Evolutionary conservation across 2,888 invertebrate genomes (phyloP), one percentile per base, ranked within the genome.

Genomic region (Hyposoter didymator): DNA sequence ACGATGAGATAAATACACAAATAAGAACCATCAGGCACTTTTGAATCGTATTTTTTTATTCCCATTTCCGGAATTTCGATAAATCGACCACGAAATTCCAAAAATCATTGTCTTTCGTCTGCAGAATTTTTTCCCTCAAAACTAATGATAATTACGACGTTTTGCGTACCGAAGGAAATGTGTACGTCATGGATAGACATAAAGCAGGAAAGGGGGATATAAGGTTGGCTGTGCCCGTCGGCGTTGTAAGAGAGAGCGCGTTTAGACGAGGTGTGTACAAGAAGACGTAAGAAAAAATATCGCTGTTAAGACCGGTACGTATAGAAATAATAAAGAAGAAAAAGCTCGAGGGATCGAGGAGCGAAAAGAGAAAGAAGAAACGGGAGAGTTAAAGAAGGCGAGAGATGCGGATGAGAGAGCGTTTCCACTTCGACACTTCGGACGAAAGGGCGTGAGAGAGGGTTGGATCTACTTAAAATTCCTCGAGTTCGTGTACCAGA

Each of bases 381-480:
- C 52, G 66, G 75, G 75, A 52, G 43, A 87, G 88, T 90, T 88
- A 85, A 89, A 88, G 86, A 85, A 73, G 10, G 32, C 74, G 75
- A 82, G 84, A 81, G 66, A 32, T 64, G 59, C 45, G 73, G 84
- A 84, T 19, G 84, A 59, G 78, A 83, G 79, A 76, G 43, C 79
- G 74, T 80, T 76, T 82, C 64, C 82, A 82, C 84, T 81, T 87
- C 84, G 85, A 85, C 87, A 84, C 84, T 86, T 81, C 39, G 47
- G 81, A 55, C 67, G 81, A 81, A 84, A 84, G 76, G 72, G 69
- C 84, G 70, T 78, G 76, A 79, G 79, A 85, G 84, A 67, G 52
- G 74, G 69, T 69, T 62, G 67, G 45, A 86, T 85, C 86, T 78
- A 84, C 86, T 86, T 81, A 81, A 81, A 81, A 84, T 78, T 81